Conservation (phyloP, 2,797 vertebrate species). For the Fundulus diaphanus region DNA sequence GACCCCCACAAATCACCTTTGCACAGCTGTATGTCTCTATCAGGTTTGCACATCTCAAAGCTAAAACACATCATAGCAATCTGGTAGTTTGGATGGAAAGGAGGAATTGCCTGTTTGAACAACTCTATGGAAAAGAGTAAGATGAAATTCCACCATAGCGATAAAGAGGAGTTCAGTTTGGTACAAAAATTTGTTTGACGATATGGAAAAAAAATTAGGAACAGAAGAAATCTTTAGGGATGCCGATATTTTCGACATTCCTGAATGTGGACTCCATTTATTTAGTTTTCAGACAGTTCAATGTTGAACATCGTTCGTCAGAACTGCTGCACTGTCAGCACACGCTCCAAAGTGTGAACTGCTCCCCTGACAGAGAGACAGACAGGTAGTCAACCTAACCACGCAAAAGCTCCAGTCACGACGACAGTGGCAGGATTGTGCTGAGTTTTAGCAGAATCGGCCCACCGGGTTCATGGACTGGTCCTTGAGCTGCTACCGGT, state of each 20-base stretch:
- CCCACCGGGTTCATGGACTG: constrained; percentile 50
- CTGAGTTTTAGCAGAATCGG: constrained; percentile 47
- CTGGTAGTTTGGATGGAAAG: neutral
- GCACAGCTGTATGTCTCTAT: too few relatives aligned
- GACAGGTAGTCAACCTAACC: constrained; percentile 39
- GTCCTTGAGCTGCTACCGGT: constrained; percentile 70
- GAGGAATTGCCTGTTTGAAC: neutral
- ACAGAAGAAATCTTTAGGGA: neutral
- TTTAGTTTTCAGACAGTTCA: constrained; percentile 25
- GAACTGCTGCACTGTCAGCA: constrained; percentile 20
- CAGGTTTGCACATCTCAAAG: neutral
- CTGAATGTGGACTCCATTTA: constrained; percentile 14
- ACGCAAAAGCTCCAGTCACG: constrained; percentile 32
- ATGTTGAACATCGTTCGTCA: constrained; percentile 26
- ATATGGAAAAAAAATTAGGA: too few relatives aligned
- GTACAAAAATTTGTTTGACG: neutral
- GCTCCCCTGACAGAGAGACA: too few relatives aligned
- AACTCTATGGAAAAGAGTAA: too few relatives aligned
- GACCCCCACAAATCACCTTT: too few relatives aligned
- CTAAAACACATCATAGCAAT: neutral
- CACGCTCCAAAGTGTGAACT: constrained; percentile 35
- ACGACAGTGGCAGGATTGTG: constrained; percentile 41
- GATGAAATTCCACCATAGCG: too few relatives aligned
- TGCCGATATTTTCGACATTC: neutral
- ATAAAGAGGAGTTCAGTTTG: neutral